Percentiles rank a stretch among this genome's conserved stretches.
Conservation (phyloP, 2,888 invertebrate species). For the Hypomecis atomaria region DNA sequence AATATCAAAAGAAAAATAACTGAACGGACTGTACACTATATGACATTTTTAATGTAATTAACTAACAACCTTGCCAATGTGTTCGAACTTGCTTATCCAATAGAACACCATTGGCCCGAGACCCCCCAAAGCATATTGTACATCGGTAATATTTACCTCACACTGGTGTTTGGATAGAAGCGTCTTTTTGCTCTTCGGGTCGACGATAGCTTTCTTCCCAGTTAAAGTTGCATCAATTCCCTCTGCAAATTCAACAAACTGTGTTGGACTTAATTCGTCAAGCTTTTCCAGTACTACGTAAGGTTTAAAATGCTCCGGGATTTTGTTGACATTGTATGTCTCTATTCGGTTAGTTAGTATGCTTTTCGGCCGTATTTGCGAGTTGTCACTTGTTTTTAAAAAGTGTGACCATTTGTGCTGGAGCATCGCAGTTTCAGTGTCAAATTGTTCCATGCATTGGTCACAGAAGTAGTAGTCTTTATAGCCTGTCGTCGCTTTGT, state of each 20-base stretch:
- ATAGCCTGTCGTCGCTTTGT: constrained; percentile 65
- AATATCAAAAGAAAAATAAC: too few species aligned
- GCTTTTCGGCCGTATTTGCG: constrained; percentile 47
- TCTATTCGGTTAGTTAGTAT: constrained; percentile 41
- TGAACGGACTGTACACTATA: too few species aligned
- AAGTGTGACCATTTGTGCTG: constrained; percentile 77
- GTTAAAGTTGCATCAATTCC: not conserved
- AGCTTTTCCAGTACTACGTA: constrained; percentile 58
- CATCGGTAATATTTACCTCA: constrained; percentile 53
- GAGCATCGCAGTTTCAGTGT: constrained; percentile 66
- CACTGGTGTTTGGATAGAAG: constrained; percentile 67
- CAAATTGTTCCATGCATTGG: constrained; percentile 68
- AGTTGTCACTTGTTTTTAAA: constrained; percentile 60
- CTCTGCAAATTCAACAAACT: constrained; percentile 27
- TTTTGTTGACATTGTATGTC: constrained; percentile 55
- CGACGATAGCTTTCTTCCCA: constrained; percentile 54
- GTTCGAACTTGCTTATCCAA: not conserved
- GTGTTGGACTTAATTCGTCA: constrained; percentile 32
- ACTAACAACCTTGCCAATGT: not conserved
- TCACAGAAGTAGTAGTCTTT: constrained; percentile 73
- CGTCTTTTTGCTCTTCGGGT: constrained; percentile 62
- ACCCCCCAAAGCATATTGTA: constrained; percentile 4
- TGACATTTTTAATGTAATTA: too few species aligned
- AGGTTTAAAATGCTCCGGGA: constrained; percentile 63
- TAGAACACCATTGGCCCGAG: not conserved